These are phyloP conservation scores for Aythya baeri DNA, from an alignment of 2,113 vertebrate genomes.

Conservation along the genomic window DNA sequence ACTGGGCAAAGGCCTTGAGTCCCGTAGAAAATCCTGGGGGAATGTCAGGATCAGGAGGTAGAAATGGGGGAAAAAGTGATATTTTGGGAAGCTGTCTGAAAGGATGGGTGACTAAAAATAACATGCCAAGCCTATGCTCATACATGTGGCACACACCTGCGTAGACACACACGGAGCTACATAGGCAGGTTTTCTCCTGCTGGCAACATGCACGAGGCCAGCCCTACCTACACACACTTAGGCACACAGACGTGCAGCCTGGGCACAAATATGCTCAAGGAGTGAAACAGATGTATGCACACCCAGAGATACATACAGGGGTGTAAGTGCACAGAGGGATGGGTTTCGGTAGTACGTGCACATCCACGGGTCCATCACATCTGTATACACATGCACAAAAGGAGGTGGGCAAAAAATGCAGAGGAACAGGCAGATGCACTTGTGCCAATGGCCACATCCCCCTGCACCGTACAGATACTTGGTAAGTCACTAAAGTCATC, in stretches of 20 bases:
- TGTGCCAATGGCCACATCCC: not conserved
- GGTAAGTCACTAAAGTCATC: not conserved
- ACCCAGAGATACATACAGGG: accelerated
- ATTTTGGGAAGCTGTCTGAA: not conserved
- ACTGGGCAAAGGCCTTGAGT: not conserved
- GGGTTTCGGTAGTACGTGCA: accelerated
- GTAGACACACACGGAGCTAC: not conserved
- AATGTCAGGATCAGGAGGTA: not conserved
- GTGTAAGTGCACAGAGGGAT: not conserved
- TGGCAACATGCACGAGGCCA: not conserved
- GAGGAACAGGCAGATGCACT: not conserved
- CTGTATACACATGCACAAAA: too few relatives aligned
- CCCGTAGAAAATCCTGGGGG: not conserved
- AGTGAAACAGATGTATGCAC: not conserved
- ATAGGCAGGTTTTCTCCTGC: not conserved
- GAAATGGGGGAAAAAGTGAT: not conserved
- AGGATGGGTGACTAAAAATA: not conserved
- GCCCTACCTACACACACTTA: not conserved
- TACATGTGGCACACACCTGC: not conserved
- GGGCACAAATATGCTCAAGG: not conserved
- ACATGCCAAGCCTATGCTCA: not conserved
- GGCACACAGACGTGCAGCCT: not conserved
- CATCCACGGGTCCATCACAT: not conserved
- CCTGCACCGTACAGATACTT: accelerated
- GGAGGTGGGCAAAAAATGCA: not conserved